Percentiles rank a stretch among this genome's conserved stretches.
phyloP scores from a whole-genome alignment of 2,888 invertebrate genomes.

The Mantis religiosa region DNA sequence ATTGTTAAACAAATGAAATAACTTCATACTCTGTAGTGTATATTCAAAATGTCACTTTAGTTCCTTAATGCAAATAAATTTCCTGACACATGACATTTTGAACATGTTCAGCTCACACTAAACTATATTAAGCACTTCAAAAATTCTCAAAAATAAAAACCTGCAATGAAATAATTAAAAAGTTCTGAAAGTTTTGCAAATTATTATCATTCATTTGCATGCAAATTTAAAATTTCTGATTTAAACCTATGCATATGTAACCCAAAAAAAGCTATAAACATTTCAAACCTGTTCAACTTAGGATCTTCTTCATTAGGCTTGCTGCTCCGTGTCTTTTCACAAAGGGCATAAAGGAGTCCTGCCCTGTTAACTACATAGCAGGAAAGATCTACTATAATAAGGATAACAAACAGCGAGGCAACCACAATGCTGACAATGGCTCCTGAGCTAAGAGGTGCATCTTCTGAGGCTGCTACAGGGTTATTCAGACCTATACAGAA shows the following conservation, averaged over 20 bases:
- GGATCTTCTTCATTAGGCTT: slow-evolving; percentile 77
- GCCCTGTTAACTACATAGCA: slow-evolving; percentile 67
- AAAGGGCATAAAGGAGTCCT: slow-evolving; percentile 46
- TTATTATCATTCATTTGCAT: neutral
- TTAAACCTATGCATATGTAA: neutral
- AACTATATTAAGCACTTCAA: neutral
- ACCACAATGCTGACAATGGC: slow-evolving; percentile 83
- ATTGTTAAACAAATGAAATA: neutral
- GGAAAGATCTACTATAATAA: slow-evolving; percentile 70
- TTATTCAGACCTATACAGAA: slow-evolving; percentile 4
- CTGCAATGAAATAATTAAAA: neutral
- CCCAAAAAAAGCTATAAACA: neutral
- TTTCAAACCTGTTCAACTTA: slow-evolving; percentile 71
- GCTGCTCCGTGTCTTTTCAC: slow-evolving; percentile 49
- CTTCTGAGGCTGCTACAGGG: slow-evolving; percentile 1
- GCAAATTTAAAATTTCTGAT: neutral
- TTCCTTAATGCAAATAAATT: neutral
- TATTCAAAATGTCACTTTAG: neutral
- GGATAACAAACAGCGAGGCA: slow-evolving; percentile 70
- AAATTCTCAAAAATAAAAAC: neutral
- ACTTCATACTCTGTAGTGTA: neutral
- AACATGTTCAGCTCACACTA: neutral
- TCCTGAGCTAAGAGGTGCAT: slow-evolving; percentile 56
- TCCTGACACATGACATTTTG: neutral
- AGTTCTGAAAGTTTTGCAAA: neutral